Conservation (phyloP, 23 tunicate genomes). For the Ciona savignyi region DNA sequence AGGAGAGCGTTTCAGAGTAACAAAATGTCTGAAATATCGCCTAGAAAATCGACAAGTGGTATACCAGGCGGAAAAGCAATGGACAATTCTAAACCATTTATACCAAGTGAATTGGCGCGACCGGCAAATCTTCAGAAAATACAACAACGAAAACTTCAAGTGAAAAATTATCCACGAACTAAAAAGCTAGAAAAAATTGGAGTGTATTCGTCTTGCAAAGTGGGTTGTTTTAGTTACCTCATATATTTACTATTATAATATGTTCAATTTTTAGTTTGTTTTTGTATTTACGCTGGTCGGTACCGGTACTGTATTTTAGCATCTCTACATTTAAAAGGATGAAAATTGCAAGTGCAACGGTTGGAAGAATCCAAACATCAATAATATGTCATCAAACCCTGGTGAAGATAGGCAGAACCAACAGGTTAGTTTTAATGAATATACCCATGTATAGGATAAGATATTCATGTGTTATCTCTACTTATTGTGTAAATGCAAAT, state of each 20-base stretch:
- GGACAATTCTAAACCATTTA: constrained; percentile 17
- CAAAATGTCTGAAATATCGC: background rate
- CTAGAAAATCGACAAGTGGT: background rate
- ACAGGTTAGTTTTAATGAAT: too few species aligned
- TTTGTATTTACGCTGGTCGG: too few species aligned
- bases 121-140: constrained; percentile 68
- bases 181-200: constrained; percentile 81
- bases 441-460: too few species aligned
- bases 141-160: constrained; percentile 74
- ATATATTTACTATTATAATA: too few species aligned
- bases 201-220: constrained; percentile 69
- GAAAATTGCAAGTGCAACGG: constrained; percentile 78
- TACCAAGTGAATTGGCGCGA: constrained; percentile 79
- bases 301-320: too few species aligned
- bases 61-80: background rate
- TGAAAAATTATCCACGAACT: constrained; percentile 41
- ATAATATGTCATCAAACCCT: too few species aligned
- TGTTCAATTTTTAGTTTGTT: too few species aligned
- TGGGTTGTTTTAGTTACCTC: background rate
- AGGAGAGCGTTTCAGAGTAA: too few species aligned
- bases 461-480: too few species aligned
- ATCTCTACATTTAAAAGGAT: too few species aligned
- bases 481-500: too few species aligned
- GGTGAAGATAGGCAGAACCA: too few species aligned
- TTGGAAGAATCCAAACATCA: constrained; percentile 39